A percentile compares a stretch with the other conserved stretches of the same genome.
Conservation (phyloP, 2,888 invertebrate genomes). For the Lampropteryx suffumata region DNA sequence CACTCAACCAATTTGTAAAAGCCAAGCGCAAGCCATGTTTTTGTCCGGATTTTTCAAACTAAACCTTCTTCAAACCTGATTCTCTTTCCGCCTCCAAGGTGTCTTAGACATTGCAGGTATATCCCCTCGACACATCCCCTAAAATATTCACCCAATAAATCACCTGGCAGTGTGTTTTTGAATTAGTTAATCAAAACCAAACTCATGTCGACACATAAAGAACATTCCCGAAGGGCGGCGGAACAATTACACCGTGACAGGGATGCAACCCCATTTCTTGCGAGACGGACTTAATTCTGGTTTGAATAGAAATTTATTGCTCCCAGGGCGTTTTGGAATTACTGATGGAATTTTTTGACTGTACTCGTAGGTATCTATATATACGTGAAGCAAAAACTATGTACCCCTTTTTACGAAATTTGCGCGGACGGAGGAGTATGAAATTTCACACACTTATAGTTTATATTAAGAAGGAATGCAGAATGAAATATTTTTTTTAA, state of each 20-base stretch:
- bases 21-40: too few species aligned
- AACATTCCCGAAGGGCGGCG: conserved; percentile 26
- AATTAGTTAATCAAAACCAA: conserved; percentile 33
- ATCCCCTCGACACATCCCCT: background rate
- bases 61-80: background rate
- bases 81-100: conserved; percentile 2
- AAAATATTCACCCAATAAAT: conserved; percentile 19
- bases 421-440: too few species aligned
- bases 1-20: too few species aligned
- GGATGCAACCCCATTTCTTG: conserved; percentile 20
- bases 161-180: conserved; percentile 22
- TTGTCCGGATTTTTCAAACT: too few species aligned
- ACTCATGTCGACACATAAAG: conserved; percentile 32
- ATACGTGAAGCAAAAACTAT: too few species aligned
- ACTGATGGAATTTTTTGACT: too few species aligned
- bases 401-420: too few species aligned
- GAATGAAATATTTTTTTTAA: too few species aligned
- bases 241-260: conserved; percentile 20
- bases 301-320: conserved; percentile 23
- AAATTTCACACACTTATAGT: too few species aligned
- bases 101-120: background rate
- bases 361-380: too few species aligned
- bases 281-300: conserved; percentile 25
- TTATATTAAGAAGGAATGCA: too few species aligned
- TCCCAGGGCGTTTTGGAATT: too few species aligned